phyloP scores from a whole-genome alignment of 1,140 invertebrate genomes.

The Drosophila obscura region DNA sequence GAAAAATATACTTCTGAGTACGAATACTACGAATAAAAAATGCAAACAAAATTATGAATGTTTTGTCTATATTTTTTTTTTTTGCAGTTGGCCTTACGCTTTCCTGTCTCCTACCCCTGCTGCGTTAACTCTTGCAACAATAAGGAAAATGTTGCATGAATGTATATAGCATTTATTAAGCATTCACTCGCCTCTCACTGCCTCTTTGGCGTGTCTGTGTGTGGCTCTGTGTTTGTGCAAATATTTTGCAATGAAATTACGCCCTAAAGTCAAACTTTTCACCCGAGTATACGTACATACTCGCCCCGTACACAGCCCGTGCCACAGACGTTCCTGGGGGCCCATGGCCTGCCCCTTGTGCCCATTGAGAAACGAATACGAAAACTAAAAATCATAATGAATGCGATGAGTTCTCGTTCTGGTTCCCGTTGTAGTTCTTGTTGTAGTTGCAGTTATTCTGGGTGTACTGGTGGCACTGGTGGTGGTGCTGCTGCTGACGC shows the following conservation, averaged over 20 bases:
- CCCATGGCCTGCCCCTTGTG: slow-evolving; percentile 2
- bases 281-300: too few relatives aligned
- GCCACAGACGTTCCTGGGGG: slow-evolving; percentile 1
- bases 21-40: slow-evolving; percentile 24
- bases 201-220: slow-evolving; percentile 14
- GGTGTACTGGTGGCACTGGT: neutral
- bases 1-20: neutral
- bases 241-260: slow-evolving; percentile 81
- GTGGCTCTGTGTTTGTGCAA: slow-evolving; percentile 34
- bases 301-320: slow-evolving; percentile 15
- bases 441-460: slow-evolving; percentile 8
- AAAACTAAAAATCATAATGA: slow-evolving; percentile 71
- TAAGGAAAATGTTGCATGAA: slow-evolving; percentile 45
- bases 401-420: slow-evolving; percentile 30
- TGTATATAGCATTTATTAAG: slow-evolving; percentile 69
- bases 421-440: slow-evolving; percentile 8
- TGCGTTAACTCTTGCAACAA: slow-evolving; percentile 46
- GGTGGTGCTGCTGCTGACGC: slow-evolving; percentile 47
- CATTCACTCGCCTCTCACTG: slow-evolving; percentile 44
- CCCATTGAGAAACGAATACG: slow-evolving; percentile 45
- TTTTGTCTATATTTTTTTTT: slow-evolving; percentile 43
- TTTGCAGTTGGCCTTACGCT: slow-evolving; percentile 14
- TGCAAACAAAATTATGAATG: slow-evolving; percentile 71
- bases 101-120: neutral
- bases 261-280: slow-evolving; percentile 77